Percentiles rank a stretch among this genome's conserved stretches.
Evolutionary conservation across 2,797 vertebrate species (phyloP).

Genomic region (Sebastes minor): DNA sequence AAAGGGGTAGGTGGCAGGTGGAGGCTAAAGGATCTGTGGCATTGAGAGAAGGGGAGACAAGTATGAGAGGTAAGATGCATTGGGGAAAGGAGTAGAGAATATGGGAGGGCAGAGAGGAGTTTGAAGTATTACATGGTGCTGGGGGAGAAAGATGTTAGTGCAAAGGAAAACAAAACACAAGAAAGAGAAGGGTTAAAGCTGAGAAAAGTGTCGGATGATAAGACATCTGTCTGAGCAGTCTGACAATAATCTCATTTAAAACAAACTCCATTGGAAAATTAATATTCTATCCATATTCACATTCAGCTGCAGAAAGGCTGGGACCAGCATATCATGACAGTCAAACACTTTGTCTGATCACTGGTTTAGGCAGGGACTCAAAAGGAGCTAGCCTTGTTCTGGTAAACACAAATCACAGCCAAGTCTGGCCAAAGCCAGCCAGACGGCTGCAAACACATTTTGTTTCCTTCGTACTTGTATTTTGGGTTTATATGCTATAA

Average conservation of each 20-base stretch:
- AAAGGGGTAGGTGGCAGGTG: conserved; percentile 57
- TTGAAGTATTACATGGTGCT: conserved; percentile 30
- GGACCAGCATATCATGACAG: background rate
- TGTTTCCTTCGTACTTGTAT: background rate
- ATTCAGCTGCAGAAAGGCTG: background rate
- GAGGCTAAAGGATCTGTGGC: conserved; percentile 54
- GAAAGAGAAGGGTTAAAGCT: background rate
- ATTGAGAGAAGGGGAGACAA: conserved; percentile 2
- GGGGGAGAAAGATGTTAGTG: background rate
- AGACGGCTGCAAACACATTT: conserved; percentile 6
- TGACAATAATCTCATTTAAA: conserved; percentile 20
- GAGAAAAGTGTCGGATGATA: background rate
- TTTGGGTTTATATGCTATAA: background rate
- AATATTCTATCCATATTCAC: conserved; percentile 7
- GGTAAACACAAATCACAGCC: conserved; percentile 26
- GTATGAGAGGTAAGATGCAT: conserved; percentile 18
- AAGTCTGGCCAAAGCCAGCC: conserved; percentile 17
- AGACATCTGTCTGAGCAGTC: conserved; percentile 7
- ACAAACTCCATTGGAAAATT: conserved; percentile 13
- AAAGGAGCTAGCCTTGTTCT: conserved; percentile 13
- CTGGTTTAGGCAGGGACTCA: conserved; percentile 27
- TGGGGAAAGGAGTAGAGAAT: conserved; percentile 18
- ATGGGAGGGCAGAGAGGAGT: conserved; percentile 29
- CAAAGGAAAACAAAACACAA: background rate
- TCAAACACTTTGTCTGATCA: conserved; percentile 21